These are phyloP conservation scores for Ectropis grisescens DNA, from an alignment of 1,140 invertebrate genomes.

Conservation along the genomic window DNA sequence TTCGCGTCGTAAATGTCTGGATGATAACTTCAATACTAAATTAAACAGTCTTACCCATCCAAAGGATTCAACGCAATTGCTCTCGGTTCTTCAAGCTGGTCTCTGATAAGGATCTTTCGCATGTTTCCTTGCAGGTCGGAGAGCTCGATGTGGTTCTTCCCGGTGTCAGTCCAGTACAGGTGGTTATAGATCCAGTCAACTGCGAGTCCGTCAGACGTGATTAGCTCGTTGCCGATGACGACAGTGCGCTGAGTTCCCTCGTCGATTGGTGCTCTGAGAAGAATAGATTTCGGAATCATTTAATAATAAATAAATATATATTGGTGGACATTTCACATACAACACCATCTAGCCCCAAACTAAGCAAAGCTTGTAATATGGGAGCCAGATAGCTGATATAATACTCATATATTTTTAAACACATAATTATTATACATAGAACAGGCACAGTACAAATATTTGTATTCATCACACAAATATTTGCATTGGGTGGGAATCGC, in stretches of 20 bases:
- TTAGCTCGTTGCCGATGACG: conserved; percentile 86
- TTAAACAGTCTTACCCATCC: conserved; percentile 90
- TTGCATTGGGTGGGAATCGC: too few species aligned
- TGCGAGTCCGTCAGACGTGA: conserved; percentile 92
- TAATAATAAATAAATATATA: too few species aligned
- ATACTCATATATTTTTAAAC: too few species aligned
- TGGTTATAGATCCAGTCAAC: conserved; percentile 98
- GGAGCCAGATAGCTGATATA: too few species aligned
- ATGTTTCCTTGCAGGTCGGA: conserved; percentile 91
- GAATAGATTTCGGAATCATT: conserved; percentile 4
- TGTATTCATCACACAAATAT: too few species aligned
- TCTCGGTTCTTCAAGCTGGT: conserved; percentile 91
- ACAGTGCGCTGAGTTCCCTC: conserved; percentile 87
- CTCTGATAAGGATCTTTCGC: conserved; percentile 87
- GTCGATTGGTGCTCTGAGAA: conserved; percentile 86
- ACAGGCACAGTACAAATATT: too few species aligned
- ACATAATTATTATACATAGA: too few species aligned
- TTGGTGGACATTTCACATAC: too few species aligned
- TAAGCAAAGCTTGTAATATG: too few species aligned
- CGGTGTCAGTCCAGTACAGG: conserved; percentile 96
- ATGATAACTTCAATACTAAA: too few species aligned
- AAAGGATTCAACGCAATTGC: conserved; percentile 95
- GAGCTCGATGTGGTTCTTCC: conserved; percentile 91
- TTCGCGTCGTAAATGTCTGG: too few species aligned
- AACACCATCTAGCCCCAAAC: too few species aligned